Evolutionary conservation across 2,113 vertebrate species (phyloP).

Genomic region (Chionodraco myersi): DNA sequence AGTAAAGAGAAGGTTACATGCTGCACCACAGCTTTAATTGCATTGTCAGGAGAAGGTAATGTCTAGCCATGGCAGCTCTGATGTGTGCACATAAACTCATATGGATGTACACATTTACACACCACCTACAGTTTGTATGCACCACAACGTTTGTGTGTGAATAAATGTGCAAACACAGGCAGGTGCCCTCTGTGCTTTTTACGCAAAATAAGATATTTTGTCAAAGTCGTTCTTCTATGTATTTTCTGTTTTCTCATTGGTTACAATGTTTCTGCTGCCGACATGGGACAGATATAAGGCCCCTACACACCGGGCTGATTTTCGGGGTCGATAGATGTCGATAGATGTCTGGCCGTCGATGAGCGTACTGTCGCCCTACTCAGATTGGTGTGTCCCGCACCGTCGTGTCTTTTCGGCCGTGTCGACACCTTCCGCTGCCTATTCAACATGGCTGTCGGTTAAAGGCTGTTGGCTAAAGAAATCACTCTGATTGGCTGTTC

Average conservation of each 20-base stretch:
- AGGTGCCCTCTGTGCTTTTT: conserved; percentile 2
- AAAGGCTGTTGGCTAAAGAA: too few relatives aligned
- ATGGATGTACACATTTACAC: conserved; percentile 45
- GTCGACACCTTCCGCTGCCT: too few relatives aligned
- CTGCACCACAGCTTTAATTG: conserved; percentile 80
- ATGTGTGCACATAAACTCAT: conserved; percentile 54
- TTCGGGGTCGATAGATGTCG: too few relatives aligned
- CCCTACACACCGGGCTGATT: too few relatives aligned
- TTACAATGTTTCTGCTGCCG: conserved; percentile 39
- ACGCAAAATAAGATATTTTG: conserved; percentile 64
- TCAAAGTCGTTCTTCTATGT: conserved; percentile 53
- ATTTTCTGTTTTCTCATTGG: conserved; percentile 47
- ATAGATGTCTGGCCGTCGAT: too few relatives aligned
- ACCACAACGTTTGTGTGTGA: conserved; percentile 21
- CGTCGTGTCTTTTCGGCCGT: too few relatives aligned
- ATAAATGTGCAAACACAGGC: conserved; percentile 17
- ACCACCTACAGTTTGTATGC: conserved; percentile 35
- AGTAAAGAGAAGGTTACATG: conserved; percentile 82
- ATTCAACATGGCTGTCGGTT: too few relatives aligned
- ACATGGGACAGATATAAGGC: conserved; percentile 22
- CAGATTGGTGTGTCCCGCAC: too few relatives aligned
- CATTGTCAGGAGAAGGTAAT: conserved; percentile 77
- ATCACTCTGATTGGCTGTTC: too few relatives aligned
- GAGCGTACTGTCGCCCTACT: too few relatives aligned
- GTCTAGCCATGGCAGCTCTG: conserved; percentile 60